Conservation (phyloP, 2,797 vertebrate genomes). For the Cossypha niveicapilla region DNA sequence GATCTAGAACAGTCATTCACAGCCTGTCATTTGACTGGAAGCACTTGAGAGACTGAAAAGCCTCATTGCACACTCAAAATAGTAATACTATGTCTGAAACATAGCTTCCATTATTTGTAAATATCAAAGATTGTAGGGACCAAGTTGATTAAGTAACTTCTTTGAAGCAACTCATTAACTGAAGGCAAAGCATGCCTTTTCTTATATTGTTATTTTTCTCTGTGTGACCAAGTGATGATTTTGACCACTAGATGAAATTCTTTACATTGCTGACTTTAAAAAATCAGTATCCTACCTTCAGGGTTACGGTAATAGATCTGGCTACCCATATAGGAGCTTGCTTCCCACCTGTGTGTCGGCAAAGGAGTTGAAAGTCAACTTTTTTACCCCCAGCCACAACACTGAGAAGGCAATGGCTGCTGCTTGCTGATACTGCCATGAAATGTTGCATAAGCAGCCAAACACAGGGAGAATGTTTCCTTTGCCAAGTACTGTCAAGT, state of each 20-base stretch:
- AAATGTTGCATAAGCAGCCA: not conserved
- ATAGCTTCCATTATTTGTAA: not conserved
- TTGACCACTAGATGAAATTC: not conserved
- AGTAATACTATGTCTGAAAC: not conserved
- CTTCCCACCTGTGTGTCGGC: not conserved
- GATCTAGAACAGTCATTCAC: not conserved
- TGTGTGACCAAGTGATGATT: not conserved
- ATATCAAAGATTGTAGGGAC: not conserved
- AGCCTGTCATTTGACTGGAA: not conserved
- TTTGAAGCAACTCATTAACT: not conserved
- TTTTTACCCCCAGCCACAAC: not conserved
- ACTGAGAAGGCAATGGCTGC: not conserved
- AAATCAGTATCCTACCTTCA: not conserved
- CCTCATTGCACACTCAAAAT: not conserved
- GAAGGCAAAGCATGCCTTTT: not conserved
- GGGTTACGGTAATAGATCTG: not conserved
- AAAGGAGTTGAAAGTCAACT: not conserved
- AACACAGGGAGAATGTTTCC: not conserved
- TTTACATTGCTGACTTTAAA: not conserved
- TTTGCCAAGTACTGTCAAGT: not conserved
- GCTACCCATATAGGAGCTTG: not conserved
- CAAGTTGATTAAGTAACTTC: not conserved
- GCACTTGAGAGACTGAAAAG: not conserved
- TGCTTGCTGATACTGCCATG: fast-evolving
- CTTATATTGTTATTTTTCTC: not conserved